Base-by-base conservation (phyloP, 2,888 invertebrate species). In the Eupithecia vulgata region DNA sequence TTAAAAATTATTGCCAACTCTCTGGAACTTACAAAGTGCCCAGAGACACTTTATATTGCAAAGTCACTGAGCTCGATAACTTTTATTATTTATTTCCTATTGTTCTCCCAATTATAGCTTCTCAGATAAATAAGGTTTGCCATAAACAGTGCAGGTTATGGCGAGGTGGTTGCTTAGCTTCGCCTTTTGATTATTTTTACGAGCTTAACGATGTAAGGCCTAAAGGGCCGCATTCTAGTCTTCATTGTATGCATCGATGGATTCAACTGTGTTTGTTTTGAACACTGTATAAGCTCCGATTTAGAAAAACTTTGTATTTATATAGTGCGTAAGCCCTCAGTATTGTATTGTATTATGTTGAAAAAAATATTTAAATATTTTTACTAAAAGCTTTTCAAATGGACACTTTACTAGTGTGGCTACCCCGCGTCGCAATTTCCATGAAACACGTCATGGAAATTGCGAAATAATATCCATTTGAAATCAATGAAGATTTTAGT, bases 61-160 rank as follows among this genome's bases (percentile, higher is more conserved):
- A 64, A 75, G 69, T 42, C 35, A 37, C 59, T 25, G 61, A n/a
- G 64, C n/a, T 85, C 88, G 87, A 90, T 91, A 88, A 90, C 86
- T 87, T 89, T 88, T 88, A 89, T 90, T 92, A 92, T 93, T 93
- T 93, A 93, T 93, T 86, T 88, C 80, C 91, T 82, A 92, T 93
- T 93, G 93, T 93, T 85, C 75, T 70, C 64, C 42, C 37, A 59
- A 70, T 52, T 74, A 67, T 70, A 64, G 42, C 34, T 42, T 64
- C 64, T 68, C 52, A 68, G 52, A 70, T 70, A 73, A 67, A 61
- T 48, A 45, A 72, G 52, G 61, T 72, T 85, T 78, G 78, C 66
- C 88, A 87, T 92, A 91, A 92, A 91, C 88, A 88, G 82, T 79
- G 80, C 74, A 76, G 79, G 76, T 92, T 92, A 92, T 85, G 90